Conservation (phyloP, 1,140 invertebrate species). For the Chrysoperla carnea region DNA sequence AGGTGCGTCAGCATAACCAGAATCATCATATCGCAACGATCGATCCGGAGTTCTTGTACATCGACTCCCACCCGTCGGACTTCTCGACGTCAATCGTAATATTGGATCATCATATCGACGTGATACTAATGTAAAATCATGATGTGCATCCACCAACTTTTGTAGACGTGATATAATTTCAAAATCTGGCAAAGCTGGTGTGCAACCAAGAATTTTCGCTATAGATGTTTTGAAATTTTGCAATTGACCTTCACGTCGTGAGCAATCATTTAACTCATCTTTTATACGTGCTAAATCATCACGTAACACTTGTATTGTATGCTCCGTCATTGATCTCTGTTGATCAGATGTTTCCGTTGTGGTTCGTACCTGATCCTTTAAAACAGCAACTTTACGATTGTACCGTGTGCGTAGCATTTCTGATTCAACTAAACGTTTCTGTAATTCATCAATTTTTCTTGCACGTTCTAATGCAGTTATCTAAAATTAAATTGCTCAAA, state of each 20-base stretch:
- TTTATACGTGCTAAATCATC: constrained; percentile 55
- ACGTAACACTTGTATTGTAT: constrained; percentile 41
- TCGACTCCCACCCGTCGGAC: constrained; percentile 26
- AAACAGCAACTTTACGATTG: constrained; percentile 45
- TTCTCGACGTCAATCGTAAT: constrained; percentile 29
- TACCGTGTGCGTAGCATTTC: constrained; percentile 50
- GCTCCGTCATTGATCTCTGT: constrained; percentile 47
- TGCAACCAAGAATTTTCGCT: constrained; percentile 44
- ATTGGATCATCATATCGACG: constrained; percentile 48
- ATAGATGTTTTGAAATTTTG: constrained; percentile 50
- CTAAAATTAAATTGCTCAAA: constrained; percentile 23
- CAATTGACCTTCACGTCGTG: constrained; percentile 51
- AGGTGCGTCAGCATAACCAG: constrained; percentile 34
- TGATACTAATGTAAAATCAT: constrained; percentile 57
- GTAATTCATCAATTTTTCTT: constrained; percentile 65
- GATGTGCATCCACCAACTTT: constrained; percentile 56
- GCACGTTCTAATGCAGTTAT: constrained; percentile 63
- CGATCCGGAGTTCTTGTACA: constrained; percentile 34
- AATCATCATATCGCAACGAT: constrained; percentile 36
- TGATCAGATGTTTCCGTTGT: constrained; percentile 46
- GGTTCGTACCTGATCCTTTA: constrained; percentile 48
- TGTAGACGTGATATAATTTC: constrained; percentile 56
- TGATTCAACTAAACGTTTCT: constrained; percentile 53
- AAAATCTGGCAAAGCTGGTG: constrained; percentile 51
- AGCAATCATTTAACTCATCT: constrained; percentile 47